Evolutionary conservation across 2,888 invertebrate genomes (phyloP), one percentile per base, ranked within the genome.

Genomic region (Emmelina monodactyla): DNA sequence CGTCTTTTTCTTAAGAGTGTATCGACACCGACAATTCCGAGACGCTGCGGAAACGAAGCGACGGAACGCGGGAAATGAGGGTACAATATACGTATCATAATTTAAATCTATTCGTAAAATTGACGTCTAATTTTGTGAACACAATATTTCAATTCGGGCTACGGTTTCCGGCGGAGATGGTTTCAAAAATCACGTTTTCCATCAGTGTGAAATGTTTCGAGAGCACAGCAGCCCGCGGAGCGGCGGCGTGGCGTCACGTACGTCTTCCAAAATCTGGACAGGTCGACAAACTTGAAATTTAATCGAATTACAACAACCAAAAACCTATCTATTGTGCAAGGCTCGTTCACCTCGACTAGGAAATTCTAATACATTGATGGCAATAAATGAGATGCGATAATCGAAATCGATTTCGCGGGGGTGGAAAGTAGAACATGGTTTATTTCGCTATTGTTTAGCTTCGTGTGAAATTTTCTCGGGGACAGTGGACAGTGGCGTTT

Each of bases 361-460:
- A 15, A 14, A 32, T 46, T 46, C 47, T 44, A 46, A 48, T 52
- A 47, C 45, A 50, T 44, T 43, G 46, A 46, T 44, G 44, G 44
- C 44, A 48, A 50, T 50, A 45, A 49, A 48, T 38, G 44, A 49
- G 46, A 48, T 45, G 42, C 43, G 53, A 58, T 56, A 55, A 55
- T 61, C 52, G 42, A 49, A 44, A 46, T 51, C 41, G 43, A 48
- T 58, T 53, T 41, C 49, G 60, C 60, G 53, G 55, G 63, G 58
- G 63, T 63, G 61, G 55, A 50, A 63, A 62, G 60, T 58, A 40
- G 54, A 56, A 62, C 57, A 55, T 63, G 48, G 58, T 75, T 72
- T 73, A 73, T 72, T 62, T 64, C 57, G 58, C 69, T 66, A 72
- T 72, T 75, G 73, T 75, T 61, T 53, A 56, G 62, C 50, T 63